phyloP scores from a whole-genome alignment of 2,888 invertebrate genomes.

The Eupelmus urozonus region DNA sequence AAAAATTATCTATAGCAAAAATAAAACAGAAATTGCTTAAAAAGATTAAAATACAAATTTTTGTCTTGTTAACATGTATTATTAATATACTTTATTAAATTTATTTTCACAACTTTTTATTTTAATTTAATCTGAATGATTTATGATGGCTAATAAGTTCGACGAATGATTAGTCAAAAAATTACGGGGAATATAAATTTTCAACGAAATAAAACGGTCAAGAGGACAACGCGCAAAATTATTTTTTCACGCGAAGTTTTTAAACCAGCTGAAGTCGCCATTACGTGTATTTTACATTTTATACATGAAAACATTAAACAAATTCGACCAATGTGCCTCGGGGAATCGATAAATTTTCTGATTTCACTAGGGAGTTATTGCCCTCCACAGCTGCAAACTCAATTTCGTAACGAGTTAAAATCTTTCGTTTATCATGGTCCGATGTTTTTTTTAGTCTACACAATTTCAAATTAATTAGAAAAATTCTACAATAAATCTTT shows the following conservation, averaged over 20 bases:
- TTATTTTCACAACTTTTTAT: no score
- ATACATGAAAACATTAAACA: slow-evolving; percentile 36
- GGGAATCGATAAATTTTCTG: slow-evolving; percentile 53
- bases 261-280: neutral
- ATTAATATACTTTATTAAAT: no score
- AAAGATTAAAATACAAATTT: no score
- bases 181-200: slow-evolving; percentile 3
- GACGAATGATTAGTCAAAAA: no score
- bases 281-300: slow-evolving; percentile 39
- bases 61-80: no score
- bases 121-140: no score
- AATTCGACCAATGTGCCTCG: slow-evolving; percentile 46
- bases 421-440: slow-evolving; percentile 33
- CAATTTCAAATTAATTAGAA: neutral
- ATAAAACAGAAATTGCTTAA: no score
- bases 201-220: slow-evolving; percentile 13
- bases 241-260: neutral
- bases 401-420: slow-evolving; percentile 43
- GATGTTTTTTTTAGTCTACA: neutral
- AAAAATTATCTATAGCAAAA: no score
- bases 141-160: no score
- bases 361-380: slow-evolving; percentile 49
- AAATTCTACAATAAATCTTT: neutral
- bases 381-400: slow-evolving; percentile 29
- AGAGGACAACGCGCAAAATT: neutral